phyloP scores from a whole-genome alignment of 2,888 invertebrate species.

The Sisyra nigra region DNA sequence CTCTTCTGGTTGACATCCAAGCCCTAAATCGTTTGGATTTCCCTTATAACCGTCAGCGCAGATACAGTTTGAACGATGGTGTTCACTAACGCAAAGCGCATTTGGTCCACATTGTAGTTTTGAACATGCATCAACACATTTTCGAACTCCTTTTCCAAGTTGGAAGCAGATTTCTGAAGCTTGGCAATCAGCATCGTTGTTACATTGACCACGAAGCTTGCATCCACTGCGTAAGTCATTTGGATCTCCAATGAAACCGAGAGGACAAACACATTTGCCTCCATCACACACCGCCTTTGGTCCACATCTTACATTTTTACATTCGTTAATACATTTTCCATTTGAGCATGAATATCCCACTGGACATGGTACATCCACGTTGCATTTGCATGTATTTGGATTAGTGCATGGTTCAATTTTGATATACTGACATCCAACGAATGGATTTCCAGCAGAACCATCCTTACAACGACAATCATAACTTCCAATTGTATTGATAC shows the following conservation, averaged over 20 bases:
- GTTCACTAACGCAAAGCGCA: conserved; percentile 68
- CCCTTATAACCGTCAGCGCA: conserved; percentile 71
- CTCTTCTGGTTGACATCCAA: conserved; percentile 62
- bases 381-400: conserved; percentile 52
- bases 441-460: conserved; percentile 75
- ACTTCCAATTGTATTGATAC: conserved; percentile 77
- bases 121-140: conserved; percentile 75
- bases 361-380: conserved; percentile 55
- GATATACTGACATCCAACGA: conserved; percentile 59
- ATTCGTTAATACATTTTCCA: conserved; percentile 60
- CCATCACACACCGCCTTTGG: conserved; percentile 66
- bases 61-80: conserved; percentile 73
- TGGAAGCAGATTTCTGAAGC: conserved; percentile 80
- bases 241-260: conserved; percentile 62
- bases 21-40: conserved; percentile 61
- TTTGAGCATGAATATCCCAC: conserved; percentile 56
- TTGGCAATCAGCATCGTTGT: conserved; percentile 66
- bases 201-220: conserved; percentile 55
- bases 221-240: conserved; percentile 56
- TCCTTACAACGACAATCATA: conserved; percentile 82
- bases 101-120: conserved; percentile 84
- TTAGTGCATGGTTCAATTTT: conserved; percentile 53
- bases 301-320: conserved; percentile 60
- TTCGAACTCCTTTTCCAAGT: conserved; percentile 56
- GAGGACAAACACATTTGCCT: conserved; percentile 64